Conservation (phyloP, 2,113 vertebrate genomes). For the Scartelaos histophorus region DNA sequence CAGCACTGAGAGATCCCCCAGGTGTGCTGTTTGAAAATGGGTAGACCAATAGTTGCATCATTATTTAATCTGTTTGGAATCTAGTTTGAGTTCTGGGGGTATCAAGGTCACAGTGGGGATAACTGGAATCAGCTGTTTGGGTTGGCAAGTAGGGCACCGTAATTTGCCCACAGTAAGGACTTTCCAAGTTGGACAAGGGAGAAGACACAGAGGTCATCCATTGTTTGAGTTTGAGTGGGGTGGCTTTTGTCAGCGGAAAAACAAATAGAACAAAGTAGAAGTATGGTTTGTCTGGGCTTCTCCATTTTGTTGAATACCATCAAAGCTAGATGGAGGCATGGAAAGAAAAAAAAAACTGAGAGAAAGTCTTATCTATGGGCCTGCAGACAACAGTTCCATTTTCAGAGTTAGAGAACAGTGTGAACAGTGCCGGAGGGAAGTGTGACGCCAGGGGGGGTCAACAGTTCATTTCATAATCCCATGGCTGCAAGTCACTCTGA, state of each 20-base stretch:
- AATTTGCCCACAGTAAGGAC: conserved; percentile 62
- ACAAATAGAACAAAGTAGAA: conserved; percentile 48
- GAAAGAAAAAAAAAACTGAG: conserved; percentile 14
- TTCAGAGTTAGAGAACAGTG: conserved; percentile 40
- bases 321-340: conserved; percentile 21
- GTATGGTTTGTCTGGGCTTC: conserved; percentile 3
- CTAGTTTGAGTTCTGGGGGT: not conserved
- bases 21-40: no score
- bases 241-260: conserved; percentile 61
- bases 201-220: conserved; percentile 56
- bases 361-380: conserved; percentile 64
- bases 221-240: conserved; percentile 41
- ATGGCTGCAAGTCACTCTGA: conserved; percentile 44
- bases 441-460: conserved; percentile 55
- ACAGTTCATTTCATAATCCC: conserved; percentile 60
- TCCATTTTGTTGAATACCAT: conserved; percentile 14
- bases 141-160: conserved; percentile 53
- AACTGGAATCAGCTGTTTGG: conserved; percentile 63
- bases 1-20: no score
- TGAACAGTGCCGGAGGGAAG: conserved; percentile 18
- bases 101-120: conserved; percentile 61
- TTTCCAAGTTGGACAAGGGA: conserved; percentile 53
- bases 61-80: not conserved
- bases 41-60: no score
- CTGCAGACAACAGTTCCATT: conserved; percentile 63